phyloP scores from a whole-genome alignment of 2,888 invertebrate genomes.

The Tanytarsus gracilentus region DNA sequence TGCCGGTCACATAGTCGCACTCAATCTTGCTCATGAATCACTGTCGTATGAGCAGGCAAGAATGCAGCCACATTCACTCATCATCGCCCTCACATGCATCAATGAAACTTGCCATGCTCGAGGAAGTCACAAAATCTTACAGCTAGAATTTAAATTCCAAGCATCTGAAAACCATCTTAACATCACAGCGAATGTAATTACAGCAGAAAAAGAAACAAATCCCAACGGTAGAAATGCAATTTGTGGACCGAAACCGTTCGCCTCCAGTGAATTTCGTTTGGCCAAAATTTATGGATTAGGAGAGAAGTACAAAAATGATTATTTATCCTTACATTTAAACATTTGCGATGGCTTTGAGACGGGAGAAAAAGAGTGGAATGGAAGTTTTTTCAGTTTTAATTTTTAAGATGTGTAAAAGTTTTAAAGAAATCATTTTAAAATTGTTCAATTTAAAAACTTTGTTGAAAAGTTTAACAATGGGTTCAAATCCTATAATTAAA shows the following conservation, averaged over 20 bases:
- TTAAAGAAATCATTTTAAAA: not conserved
- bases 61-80: slow-evolving; percentile 1
- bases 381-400: slow-evolving; percentile 11
- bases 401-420: not conserved
- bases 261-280: slow-evolving; percentile 11
- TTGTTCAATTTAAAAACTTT: not conserved
- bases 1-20: slow-evolving; percentile 23
- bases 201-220: slow-evolving; percentile 9
- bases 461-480: not conserved
- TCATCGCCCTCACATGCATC: slow-evolving; percentile 21
- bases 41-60: slow-evolving; percentile 14
- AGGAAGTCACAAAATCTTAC: not conserved
- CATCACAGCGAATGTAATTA: slow-evolving; percentile 18
- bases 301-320: slow-evolving; percentile 13
- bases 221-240: not conserved
- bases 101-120: not conserved
- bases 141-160: slow-evolving; percentile 8
- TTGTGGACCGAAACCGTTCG: slow-evolving; percentile 10
- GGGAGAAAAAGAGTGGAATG: slow-evolving; percentile 7
- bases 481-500: too few relatives aligned
- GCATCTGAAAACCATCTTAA: slow-evolving; percentile 15
- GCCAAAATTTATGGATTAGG: slow-evolving; percentile 26
- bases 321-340: slow-evolving; percentile 23
- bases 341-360: slow-evolving; percentile 18
- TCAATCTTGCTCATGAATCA: slow-evolving; percentile 8